Evolutionary conservation across 2,113 vertebrate species (phyloP), one percentile per base, ranked within the genome.

Genomic region (Oncorhynchus masou): DNA sequence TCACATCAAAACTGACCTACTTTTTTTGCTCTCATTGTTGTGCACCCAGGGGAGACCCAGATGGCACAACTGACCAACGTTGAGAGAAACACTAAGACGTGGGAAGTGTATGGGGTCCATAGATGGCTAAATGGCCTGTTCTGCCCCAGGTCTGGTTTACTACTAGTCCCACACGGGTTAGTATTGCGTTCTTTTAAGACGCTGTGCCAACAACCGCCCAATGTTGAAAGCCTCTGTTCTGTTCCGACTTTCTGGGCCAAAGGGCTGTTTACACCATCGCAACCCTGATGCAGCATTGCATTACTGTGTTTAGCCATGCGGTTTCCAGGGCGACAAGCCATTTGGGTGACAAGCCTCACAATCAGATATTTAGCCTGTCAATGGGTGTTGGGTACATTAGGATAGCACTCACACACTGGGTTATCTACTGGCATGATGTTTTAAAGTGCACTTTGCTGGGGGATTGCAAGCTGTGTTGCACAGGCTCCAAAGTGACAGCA

Each of bases 1-100:
- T 85, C 85, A 81, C 81, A 84, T 73, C 82, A 85, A 81, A 77
- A 68, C 80, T 89, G 90, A 90, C 90, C 88, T 90, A 90, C 86
- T 91, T 91, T 84, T 85, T 82, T 83, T 81, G 78, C 71, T 78
- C 78, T 79, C 82, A 73, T 70, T 81, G 71, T 81, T 75, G 19
- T 78, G 79, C 74, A 83, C 65, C 51, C 67, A 27, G 27, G 24
- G 74, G 71, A 78, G 65, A 81, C 9, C 9, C 73, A 79, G 68
- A 83, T 79, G 75, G 80, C 75, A 69, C 70, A 70, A 68, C 1
- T 79, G 74, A 76, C 76, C 69, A 70, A 80, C 16, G 69, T 34
- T 66, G 34, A 51, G 11, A 79, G 15, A 71, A 29, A 57, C n/a
- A 9, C 13, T 48, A 27, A 31, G 24, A 48, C 51, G 31, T 62